Percentiles rank a stretch among this genome's conserved stretches.
Conservation (phyloP, 2,113 vertebrate genomes). For the Erythrocebus patas region DNA sequence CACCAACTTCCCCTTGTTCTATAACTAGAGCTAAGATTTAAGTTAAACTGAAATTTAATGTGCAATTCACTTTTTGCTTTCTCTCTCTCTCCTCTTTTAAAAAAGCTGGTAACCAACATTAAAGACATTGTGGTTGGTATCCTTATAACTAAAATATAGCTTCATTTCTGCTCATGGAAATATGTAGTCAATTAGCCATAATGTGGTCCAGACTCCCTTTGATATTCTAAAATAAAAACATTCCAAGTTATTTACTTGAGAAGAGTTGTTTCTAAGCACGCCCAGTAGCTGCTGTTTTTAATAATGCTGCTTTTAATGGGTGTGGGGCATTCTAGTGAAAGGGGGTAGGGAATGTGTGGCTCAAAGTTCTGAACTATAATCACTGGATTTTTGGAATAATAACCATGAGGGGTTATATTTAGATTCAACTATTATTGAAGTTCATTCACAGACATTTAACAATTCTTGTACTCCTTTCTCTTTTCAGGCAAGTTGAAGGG, state of each 20-base stretch:
- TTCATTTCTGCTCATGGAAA: conserved; percentile 73
- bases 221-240: conserved; percentile 80
- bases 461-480: background rate
- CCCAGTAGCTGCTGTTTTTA: conserved; percentile 80
- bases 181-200: conserved; percentile 78
- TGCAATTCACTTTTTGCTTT: conserved; percentile 39
- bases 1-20: background rate
- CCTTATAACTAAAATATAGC: conserved; percentile 76
- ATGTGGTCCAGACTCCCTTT: conserved; percentile 78
- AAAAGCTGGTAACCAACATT: conserved; percentile 67
- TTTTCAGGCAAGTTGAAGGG: background rate
- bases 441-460: background rate
- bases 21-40: conserved; percentile 23
- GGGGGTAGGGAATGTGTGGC: background rate
- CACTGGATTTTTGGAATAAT: conserved; percentile 23
- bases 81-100: background rate
- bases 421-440: conserved; percentile 1
- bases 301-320: conserved; percentile 74
- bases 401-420: conserved; percentile 12
- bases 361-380: conserved; percentile 48
- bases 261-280: conserved; percentile 71
- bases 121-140: conserved; percentile 66
- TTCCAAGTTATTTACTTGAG: conserved; percentile 78
- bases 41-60: conserved; percentile 15
- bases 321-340: conserved; percentile 55